Conservation (phyloP, 2,113 vertebrate genomes). For the Ochotona princeps region DNA sequence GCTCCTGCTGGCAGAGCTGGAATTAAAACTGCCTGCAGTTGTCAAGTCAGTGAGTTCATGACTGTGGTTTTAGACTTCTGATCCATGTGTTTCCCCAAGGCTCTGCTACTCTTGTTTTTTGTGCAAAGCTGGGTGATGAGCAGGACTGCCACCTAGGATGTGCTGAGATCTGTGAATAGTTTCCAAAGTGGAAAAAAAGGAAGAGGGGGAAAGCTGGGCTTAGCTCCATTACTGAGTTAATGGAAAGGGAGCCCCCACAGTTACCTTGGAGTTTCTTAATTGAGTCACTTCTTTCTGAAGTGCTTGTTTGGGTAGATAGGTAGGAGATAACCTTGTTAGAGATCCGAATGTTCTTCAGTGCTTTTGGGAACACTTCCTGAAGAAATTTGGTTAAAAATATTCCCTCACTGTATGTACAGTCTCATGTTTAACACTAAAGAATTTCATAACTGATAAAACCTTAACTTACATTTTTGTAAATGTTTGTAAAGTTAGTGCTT, state of each 20-base stretch:
- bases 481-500: no score
- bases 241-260: not conserved
- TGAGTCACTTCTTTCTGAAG: not conserved
- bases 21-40: slow-evolving; percentile 8
- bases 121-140: not conserved
- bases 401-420: not conserved
- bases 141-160: not conserved
- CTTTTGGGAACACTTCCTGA: not conserved
- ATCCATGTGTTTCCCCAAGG: not conserved
- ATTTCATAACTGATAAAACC: not conserved
- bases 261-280: not conserved
- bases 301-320: not conserved
- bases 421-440: not conserved
- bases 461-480: not conserved
- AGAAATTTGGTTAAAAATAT: no score
- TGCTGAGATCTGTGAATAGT: not conserved
- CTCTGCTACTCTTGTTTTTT: not conserved
- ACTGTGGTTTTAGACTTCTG: slow-evolving; percentile 18
- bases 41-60: not conserved
- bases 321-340: not conserved
- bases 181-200: not conserved
- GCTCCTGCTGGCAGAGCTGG: not conserved
- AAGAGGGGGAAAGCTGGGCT: not conserved
- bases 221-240: not conserved
- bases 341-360: not conserved